Conservation (phyloP, 2,113 vertebrate genomes). For the Recurvirostra avosetta region DNA sequence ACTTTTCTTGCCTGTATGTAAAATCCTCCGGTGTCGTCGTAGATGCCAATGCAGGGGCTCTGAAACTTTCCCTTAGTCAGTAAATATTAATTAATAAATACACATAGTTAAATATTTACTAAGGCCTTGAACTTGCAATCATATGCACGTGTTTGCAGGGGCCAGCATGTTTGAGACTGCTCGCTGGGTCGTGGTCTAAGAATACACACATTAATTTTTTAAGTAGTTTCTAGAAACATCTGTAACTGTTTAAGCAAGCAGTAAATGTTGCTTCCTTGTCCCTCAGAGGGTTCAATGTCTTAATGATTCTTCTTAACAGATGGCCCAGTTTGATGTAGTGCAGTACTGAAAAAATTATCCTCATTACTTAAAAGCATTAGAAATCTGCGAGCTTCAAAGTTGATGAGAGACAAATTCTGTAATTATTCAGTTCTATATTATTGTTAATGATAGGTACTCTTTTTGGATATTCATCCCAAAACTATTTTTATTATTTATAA, state of each 20-base stretch:
- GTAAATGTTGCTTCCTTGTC: neutral
- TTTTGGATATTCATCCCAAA: neutral
- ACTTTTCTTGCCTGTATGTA: neutral
- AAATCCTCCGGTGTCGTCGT: neutral
- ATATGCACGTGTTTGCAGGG: neutral
- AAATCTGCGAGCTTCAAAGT: neutral
- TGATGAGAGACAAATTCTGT: neutral
- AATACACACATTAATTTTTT: neutral
- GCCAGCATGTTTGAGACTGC: neutral
- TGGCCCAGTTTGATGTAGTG: constrained; percentile 31
- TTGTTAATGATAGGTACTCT: neutral
- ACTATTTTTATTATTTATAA: neutral
- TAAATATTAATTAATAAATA: neutral
- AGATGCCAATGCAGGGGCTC: neutral
- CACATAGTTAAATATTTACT: neutral
- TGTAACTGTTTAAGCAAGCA: neutral
- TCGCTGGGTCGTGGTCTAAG: neutral
- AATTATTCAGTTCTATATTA: neutral
- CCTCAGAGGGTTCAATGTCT: neutral
- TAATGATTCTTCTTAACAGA: constrained; percentile 44
- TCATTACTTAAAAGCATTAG: constrained; percentile 1
- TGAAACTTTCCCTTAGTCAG: neutral
- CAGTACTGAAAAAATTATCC: neutral
- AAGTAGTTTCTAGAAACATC: neutral
- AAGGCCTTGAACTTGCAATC: neutral